Evolutionary conservation across 2,888 invertebrate species (phyloP), one percentile per base, ranked within the genome.

Genomic region (Heteropelma amictum): DNA sequence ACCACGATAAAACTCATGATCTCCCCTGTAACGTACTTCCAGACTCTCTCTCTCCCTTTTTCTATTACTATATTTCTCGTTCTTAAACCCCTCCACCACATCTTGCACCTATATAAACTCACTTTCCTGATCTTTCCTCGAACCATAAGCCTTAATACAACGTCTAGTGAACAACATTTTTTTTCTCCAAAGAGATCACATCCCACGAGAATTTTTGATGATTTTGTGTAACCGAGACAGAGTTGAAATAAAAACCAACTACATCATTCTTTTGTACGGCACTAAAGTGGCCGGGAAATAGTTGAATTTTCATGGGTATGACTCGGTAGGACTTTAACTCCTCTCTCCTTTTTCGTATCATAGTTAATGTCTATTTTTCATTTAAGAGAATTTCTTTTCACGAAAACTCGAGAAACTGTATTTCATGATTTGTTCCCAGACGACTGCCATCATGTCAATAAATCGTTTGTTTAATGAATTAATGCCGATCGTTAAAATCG

Each of bases 1-100:
- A 74, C 77, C 72, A 78, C 73, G 73, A 74, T 77, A 69, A 78
- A 64, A 69, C 80, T 72, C 77, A 61, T 74, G 67, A 74, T 73
- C 64, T 71, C 54, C 70, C 69, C 35, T 53, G 5, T 65, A 67
- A 56, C 65, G 17, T 14, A 23, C 63, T 33, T 28, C 70, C 53
- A n/a, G 42, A 14, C 17, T 26, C 33, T 38, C 51, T 63, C 64
- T 38, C 19, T 71, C 60, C 67, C 45, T 21, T 19, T 33, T 45
- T 30, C 58, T 33, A 56, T 58, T 49, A 38, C n/a, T n/a, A n/a
- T n/a, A 28, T 54, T 45, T 45, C 51, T 26, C 12, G 51, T 40
- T 30, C 40, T 61, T 47, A 49, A 38, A 17, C 28, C 33, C 47
- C 58, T 53, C n/a, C n/a, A n/a, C n/a, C n/a, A n/a, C n/a, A n/a